These are phyloP conservation scores for Thecocarcelia acutangulata DNA, from an alignment of 2,888 invertebrate genomes.

Conservation along the genomic window DNA sequence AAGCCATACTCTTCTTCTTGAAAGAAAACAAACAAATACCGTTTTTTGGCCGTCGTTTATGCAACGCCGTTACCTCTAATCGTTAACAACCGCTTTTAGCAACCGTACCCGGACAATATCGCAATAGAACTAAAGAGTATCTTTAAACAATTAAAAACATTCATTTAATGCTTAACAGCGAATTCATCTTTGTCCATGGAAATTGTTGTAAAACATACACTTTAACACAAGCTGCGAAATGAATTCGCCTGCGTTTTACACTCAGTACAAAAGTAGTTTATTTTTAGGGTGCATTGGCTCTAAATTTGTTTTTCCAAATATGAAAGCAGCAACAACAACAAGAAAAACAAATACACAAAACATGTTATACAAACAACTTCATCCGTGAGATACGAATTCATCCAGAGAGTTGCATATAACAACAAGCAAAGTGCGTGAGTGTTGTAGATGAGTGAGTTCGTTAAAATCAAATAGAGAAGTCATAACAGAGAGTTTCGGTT, in stretches of 20 bases:
- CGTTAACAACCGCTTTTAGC: constrained; percentile 57
- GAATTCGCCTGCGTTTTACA: constrained; percentile 46
- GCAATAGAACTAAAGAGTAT: constrained; percentile 66
- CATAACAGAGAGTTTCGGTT: constrained; percentile 2
- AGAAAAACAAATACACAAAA: background rate
- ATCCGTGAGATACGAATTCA: constrained; percentile 23
- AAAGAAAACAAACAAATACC: constrained; percentile 34
- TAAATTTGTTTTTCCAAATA: constrained; percentile 25
- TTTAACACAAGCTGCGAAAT: background rate
- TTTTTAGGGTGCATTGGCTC: constrained; percentile 61
- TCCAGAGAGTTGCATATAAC: constrained; percentile 17
- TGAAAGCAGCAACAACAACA: background rate
- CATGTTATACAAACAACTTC: constrained; percentile 55
- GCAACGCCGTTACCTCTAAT: constrained; percentile 10
- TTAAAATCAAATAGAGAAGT: constrained; percentile 5
- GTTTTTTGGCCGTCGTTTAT: constrained; percentile 41
- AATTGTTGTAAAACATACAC: background rate
- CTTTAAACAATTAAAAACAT: constrained; percentile 46
- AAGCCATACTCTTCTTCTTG: background rate
- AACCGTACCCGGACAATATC: constrained; percentile 68
- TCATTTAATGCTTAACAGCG: constrained; percentile 45
- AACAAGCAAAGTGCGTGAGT: constrained; percentile 28
- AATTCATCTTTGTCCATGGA: constrained; percentile 49
- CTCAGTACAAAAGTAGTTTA: background rate
- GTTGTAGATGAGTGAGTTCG: background rate